Evolutionary conservation across 2,888 invertebrate species (phyloP).

Genomic region (Leptinotarsa juncta): DNA sequence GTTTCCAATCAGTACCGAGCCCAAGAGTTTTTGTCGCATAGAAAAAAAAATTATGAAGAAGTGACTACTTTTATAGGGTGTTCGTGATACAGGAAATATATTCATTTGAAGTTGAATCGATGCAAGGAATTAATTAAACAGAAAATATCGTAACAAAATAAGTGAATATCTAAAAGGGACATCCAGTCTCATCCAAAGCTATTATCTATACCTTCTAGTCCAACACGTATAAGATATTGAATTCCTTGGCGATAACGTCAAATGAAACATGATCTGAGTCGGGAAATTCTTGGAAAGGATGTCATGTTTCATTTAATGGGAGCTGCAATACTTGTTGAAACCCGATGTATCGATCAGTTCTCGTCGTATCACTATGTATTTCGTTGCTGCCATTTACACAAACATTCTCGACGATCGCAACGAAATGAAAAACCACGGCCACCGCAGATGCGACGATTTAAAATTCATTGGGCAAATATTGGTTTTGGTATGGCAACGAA

Average conservation of each 20-base stretch:
- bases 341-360: constrained; percentile 7
- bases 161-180: too few relatives aligned
- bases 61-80: too few relatives aligned
- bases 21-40: too few relatives aligned
- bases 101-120: too few relatives aligned
- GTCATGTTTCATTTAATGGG: constrained; percentile 5
- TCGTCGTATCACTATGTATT: neutral
- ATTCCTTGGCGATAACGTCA: neutral
- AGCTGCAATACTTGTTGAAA: neutral
- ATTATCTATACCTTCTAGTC: neutral
- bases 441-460: constrained; percentile 2
- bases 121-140: too few relatives aligned
- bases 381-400: constrained; percentile 1
- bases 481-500: constrained; percentile 13
- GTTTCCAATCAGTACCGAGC: too few relatives aligned
- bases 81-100: too few relatives aligned
- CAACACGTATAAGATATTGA: neutral
- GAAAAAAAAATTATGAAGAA: too few relatives aligned
- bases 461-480: constrained; percentile 15
- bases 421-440: neutral
- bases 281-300: neutral
- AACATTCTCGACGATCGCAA: neutral
- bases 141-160: too few relatives aligned
- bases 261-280: neutral
- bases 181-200: neutral